These are phyloP conservation scores for Pheosia tremula DNA, from an alignment of 2,888 invertebrate species.

Conservation along the genomic window DNA sequence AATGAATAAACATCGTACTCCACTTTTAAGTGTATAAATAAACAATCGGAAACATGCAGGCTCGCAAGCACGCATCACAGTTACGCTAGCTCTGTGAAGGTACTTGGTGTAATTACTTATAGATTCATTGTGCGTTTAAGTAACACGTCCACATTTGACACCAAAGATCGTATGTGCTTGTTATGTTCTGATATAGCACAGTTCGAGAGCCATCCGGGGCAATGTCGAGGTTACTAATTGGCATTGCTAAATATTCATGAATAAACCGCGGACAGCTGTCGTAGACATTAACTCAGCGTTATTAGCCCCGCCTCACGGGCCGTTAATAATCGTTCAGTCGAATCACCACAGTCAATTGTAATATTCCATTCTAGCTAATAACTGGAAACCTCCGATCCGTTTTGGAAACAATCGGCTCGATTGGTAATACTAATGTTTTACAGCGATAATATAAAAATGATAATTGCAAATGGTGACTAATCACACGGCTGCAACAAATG, in stretches of 20 bases:
- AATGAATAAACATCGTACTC: conserved; percentile 1
- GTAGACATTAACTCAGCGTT: neutral
- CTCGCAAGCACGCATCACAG: neutral
- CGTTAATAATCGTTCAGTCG: neutral
- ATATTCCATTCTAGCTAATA: neutral
- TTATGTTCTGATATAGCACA: conserved; percentile 33
- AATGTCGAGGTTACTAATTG: conserved; percentile 41
- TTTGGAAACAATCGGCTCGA: conserved; percentile 14
- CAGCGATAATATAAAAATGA: conserved; percentile 28
- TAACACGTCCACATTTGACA: conserved; percentile 26
- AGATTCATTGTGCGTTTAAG: conserved; percentile 26
- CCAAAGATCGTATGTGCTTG: conserved; percentile 27
- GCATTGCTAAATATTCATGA: conserved; percentile 24
- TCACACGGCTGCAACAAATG: conserved; percentile 51
- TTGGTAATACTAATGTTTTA: conserved; percentile 16
- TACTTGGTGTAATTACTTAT: conserved; percentile 30
- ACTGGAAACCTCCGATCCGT: neutral
- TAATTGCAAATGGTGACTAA: conserved; percentile 51
- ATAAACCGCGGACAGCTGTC: conserved; percentile 7
- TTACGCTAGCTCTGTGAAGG: conserved; percentile 9
- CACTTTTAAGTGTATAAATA: neutral
- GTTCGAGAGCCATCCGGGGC: conserved; percentile 33
- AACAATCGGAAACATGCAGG: neutral
- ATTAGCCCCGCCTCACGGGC: neutral
- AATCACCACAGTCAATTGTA: neutral